Evolutionary conservation across 1,140 invertebrate species (phyloP), one percentile per base, ranked within the genome.

Genomic region (Scylla paramamosain): DNA sequence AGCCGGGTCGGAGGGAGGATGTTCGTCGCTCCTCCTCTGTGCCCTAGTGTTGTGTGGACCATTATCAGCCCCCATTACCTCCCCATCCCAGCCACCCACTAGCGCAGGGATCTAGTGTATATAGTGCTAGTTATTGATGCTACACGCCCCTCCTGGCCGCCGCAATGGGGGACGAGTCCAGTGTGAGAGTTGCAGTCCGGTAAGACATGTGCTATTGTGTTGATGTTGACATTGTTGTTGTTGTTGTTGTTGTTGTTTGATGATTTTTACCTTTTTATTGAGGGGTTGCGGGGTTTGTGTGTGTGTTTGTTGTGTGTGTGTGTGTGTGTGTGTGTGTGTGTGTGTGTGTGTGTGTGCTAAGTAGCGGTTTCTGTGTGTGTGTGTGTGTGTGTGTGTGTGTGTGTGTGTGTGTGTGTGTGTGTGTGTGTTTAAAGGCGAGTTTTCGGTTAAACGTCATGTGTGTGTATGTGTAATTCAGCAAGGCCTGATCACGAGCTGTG

Each of bases 381-480:
- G 20, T 10, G 59, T 67, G 10, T 67, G 59, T 67, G 59, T 67
- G 59, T 67, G 20, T 8, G 59, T 8, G 59, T 8, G 59, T 8
- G 59, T 8, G 67, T 25, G 67, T 25, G 25, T n/a, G 67, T 77
- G 59, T 77, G 67, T 77, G 67, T 77, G 67, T 77, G 67, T 77
- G 67, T 77, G 67, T 77, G 67, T 77, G 67, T 77, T 77, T 77
- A n/a, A 77, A 77, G 67, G 67, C 0, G 25, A 77, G 67, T 77
- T 77, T 77, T 20, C 4, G 67, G 12, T 77, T 25, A 77, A 77
- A 12, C 12, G 6, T n/a, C 25, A n/a, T 77, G 67, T 77, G 67
- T 77, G 67, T 77, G 67, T 77, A 20, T 77, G 67, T 77, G 67
- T 77, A n/a, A n/a, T n/a, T n/a, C n/a, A n/a, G n/a, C n/a, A n/a